Evolutionary conservation across 1,140 invertebrate species (phyloP), one percentile per base, ranked within the genome.

Genomic region (Drosophila cardini): DNA sequence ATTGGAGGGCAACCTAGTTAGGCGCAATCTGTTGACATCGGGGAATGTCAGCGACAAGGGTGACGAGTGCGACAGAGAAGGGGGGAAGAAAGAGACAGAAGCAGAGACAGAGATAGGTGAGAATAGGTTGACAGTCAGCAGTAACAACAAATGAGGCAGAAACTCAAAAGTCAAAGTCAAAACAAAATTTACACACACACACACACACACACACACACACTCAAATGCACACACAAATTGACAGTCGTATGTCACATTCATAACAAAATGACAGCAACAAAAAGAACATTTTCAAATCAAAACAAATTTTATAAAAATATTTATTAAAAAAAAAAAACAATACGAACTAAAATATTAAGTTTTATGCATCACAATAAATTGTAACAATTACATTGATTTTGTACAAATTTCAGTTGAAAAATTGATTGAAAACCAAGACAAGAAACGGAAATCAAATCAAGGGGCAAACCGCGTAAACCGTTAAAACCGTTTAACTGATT

Each of bases 331-430:
- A 52, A 34, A 34, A 30, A 4, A 46, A 45, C 13, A 32, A 10
- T 34, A 62, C 30, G n/a, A 65, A 26, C 50, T 21, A 38, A 36
- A 32, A 53, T 40, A 50, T 38, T 11, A 62, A 48, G 30, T 36
- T 10, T 32, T 46, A 46, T 50, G 13, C 3, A 42, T 42, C 43
- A n/a, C 21, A 26, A 57, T 52, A 71, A 55, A 64, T 71, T 64
- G 60, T 71, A n/a, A 71, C 42, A 71, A 63, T 45, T 63, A 48
- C 42, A 65, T 71, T 65, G 52, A 52, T 48, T 42, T 60, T 70
- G 74, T 75, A 53, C 58, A 85, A 85, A 85, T 85, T 86, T 72
- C 18, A 72, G 81, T 86, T 72, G 45, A 55, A 48, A 50, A 30
- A 50, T 30, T 34, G 21, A 8, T 40, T 57, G 69, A 45, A 48